phyloP scores from a whole-genome alignment of 2,888 invertebrate genomes.

The Chymomyza amoena region DNA sequence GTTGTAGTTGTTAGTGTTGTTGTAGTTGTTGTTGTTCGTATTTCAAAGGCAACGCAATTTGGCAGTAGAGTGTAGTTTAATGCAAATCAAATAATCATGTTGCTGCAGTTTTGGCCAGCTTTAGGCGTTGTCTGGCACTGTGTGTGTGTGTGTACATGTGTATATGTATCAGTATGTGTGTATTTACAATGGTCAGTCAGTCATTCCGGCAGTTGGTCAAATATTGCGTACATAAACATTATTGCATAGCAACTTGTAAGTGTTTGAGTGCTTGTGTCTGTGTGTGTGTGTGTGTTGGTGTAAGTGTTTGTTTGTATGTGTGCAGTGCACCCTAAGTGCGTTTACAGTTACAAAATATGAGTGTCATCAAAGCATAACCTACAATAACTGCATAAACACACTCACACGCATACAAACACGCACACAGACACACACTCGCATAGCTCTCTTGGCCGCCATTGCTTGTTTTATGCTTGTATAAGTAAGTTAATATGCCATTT shows the following conservation, averaged over 20 bases:
- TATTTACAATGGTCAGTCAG: constrained; percentile 24
- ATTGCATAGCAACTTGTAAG: constrained; percentile 15
- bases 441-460: not conserved
- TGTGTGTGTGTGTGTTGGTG: constrained; percentile 15
- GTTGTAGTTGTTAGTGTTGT: too few species aligned
- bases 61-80: constrained; percentile 23
- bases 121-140: constrained; percentile 1
- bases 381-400: constrained; percentile 32
- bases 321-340: not conserved
- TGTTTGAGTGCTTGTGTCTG: not conserved
- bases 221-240: constrained; percentile 55
- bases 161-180: constrained; percentile 7
- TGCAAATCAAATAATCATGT: constrained; percentile 37
- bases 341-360: constrained; percentile 29
- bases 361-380: constrained; percentile 45
- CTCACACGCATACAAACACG: constrained; percentile 17
- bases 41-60: not conserved
- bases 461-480: constrained; percentile 49
- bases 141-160: constrained; percentile 13
- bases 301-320: not conserved
- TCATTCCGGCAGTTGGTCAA: constrained; percentile 43
- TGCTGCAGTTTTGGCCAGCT: constrained; percentile 1
- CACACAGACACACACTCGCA: not conserved
- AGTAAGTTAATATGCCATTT: constrained; percentile 71
- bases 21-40: too few species aligned